A percentile compares a stretch with the other conserved stretches of the same genome.
phyloP scores from a whole-genome alignment of 2,888 invertebrate species.

The Piscicola geometra region DNA sequence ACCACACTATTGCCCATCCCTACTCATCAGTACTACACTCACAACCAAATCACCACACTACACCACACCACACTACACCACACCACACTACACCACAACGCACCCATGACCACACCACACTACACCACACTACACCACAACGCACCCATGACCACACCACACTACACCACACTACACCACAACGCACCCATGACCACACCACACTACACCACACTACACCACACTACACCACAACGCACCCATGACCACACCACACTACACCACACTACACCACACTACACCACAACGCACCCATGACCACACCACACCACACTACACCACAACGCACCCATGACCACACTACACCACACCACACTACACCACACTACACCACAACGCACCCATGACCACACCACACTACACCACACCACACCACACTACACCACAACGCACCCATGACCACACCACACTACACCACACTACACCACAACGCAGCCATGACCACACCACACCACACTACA shows the following conservation, averaged over 20 bases:
- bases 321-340: no score
- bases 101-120: not conserved
- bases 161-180: no score
- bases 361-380: not conserved
- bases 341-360: not conserved
- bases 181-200: no score
- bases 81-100: not conserved
- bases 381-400: not conserved
- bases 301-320: no score
- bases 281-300: no score
- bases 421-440: not conserved
- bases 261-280: not conserved
- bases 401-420: not conserved
- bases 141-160: not conserved
- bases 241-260: no score
- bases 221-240: no score
- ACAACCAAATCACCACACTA: not conserved
- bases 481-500: not conserved
- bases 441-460: not conserved
- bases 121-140: not conserved
- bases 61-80: no score
- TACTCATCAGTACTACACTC: no score
- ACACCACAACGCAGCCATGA: not conserved
- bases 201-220: no score
- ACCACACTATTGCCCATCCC: no score